phyloP scores from a whole-genome alignment of 1,140 invertebrate genomes.

The Drosophila jambulina region DNA sequence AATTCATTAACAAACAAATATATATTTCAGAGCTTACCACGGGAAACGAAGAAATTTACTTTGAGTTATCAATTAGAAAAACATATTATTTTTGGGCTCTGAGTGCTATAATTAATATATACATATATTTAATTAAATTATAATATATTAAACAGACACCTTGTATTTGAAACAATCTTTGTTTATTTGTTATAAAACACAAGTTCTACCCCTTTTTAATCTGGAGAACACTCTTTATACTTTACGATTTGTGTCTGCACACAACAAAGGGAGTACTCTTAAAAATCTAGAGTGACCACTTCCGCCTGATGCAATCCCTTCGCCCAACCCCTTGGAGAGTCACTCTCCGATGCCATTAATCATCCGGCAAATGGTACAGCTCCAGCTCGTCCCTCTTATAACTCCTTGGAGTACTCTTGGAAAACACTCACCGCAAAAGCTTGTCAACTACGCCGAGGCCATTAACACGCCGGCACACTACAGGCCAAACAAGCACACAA shows the following conservation, averaged over 20 bases:
- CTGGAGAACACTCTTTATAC: not conserved
- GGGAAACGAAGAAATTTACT: too few species aligned
- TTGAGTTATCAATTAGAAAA: too few species aligned
- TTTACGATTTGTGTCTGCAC: not conserved
- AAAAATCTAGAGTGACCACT: not conserved
- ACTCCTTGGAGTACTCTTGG: slow-evolving; percentile 42
- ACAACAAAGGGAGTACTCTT: not conserved
- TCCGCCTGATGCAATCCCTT: slow-evolving; percentile 10
- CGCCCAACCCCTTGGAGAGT: not conserved
- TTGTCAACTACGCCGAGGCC: slow-evolving; percentile 75
- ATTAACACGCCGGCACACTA: slow-evolving; percentile 71
- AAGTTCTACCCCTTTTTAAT: not conserved
- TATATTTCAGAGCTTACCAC: not conserved
- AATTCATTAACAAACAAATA: slow-evolving; percentile 68
- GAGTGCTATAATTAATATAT: too few species aligned
- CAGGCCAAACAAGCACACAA: slow-evolving; percentile 25
- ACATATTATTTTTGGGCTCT: too few species aligned
- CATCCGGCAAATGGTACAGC: slow-evolving; percentile 63
- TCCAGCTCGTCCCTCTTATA: slow-evolving; percentile 3
- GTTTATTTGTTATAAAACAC: not conserved
- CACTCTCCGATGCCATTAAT: slow-evolving; percentile 56
- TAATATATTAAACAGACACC: too few species aligned
- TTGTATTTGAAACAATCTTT: not conserved
- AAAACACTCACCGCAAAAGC: slow-evolving; percentile 66
- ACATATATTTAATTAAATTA: too few species aligned